Conservation (phyloP, 1,140 invertebrate species). For the Nasonia giraulti region DNA sequence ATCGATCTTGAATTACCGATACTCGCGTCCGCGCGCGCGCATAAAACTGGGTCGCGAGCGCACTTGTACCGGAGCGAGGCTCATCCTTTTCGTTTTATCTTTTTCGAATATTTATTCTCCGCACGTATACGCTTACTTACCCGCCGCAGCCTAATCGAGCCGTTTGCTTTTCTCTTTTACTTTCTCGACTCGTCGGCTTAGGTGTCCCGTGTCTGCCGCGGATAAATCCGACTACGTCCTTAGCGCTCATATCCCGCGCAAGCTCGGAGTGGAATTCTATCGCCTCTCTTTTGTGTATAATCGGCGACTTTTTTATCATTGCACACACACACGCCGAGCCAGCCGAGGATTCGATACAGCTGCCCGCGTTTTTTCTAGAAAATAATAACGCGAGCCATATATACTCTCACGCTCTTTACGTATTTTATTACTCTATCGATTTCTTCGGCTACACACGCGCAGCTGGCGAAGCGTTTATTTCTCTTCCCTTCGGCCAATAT, state of each 20-base stretch:
- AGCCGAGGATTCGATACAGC: not conserved
- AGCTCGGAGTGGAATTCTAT: not conserved
- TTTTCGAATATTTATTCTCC: conserved; percentile 33
- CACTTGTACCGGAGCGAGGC: not conserved
- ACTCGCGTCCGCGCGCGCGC: not conserved
- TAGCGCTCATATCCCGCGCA: too few species aligned
- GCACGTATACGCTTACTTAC: not conserved
- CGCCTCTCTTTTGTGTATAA: not conserved
- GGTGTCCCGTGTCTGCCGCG: not conserved
- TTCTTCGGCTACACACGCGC: not conserved
- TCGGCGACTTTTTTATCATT: not conserved
- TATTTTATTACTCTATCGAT: not conserved
- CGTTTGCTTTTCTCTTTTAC: conserved; percentile 15
- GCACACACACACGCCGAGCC: not conserved
- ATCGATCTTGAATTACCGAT: conserved; percentile 72
- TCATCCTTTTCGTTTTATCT: conserved; percentile 38
- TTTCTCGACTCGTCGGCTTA: not conserved
- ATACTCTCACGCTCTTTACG: not conserved
- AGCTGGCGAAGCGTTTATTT: not conserved
- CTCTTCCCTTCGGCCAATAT: not conserved
- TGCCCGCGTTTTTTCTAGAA: not conserved
- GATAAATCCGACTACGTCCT: not conserved
- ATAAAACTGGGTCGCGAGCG: conserved; percentile 42
- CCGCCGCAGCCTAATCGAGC: too few species aligned
- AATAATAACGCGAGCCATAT: not conserved